Evolutionary conservation across 2,113 vertebrate species (phyloP), one percentile per base, ranked within the genome.

Genomic region (Chaetorhynchus papuensis): DNA sequence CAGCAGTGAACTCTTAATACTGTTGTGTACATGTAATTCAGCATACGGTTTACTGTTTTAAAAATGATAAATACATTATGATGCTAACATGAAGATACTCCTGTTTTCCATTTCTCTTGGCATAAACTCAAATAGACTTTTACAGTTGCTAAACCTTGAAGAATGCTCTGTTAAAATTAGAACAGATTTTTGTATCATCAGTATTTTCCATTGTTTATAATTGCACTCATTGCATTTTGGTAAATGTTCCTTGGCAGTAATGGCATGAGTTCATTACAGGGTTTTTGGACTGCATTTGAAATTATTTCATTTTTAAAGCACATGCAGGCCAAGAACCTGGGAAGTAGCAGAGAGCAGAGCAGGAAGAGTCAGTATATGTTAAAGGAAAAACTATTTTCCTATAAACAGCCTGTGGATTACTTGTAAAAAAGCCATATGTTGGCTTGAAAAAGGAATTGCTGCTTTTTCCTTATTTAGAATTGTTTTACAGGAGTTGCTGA

Each of bases 191-290:
- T 72, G 47, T 88, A 63, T 93, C 82, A 13, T 72, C 50, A 31
- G 45, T 96, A 27, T 96, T 94, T 96, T 95, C 91, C 94, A 77
- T 87, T 94, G 94, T 94, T 95, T 96, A 86, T 88, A 47, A 59
- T 28, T 85, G 63, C 39, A 76, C 35, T 91, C 84, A 28, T 3
- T 93, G 92, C 90, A 11, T 72, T 87, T 95, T 89, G 91, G 74
- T 94, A 84, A 49, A 69, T 69, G 93, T 85, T 84, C 77, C 66
- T 91, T 96, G 93, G 94, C 75, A 74, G 68, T 63, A 37, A 41
- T 49, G 65, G 66, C 61, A 4, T 21, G 68, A 61, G 77, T 80
- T 80, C 71, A 2, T 83, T 28, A 57, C 81, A 70, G 75, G 59
- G 76, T 76, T 94, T 95, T 91, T 93, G 57, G 93, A 74, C 74